Percentiles rank a stretch among this genome's conserved stretches.
These are phyloP conservation scores for Heliangelus exortis DNA, from an alignment of 2,797 vertebrate genomes.

Conservation along the genomic window DNA sequence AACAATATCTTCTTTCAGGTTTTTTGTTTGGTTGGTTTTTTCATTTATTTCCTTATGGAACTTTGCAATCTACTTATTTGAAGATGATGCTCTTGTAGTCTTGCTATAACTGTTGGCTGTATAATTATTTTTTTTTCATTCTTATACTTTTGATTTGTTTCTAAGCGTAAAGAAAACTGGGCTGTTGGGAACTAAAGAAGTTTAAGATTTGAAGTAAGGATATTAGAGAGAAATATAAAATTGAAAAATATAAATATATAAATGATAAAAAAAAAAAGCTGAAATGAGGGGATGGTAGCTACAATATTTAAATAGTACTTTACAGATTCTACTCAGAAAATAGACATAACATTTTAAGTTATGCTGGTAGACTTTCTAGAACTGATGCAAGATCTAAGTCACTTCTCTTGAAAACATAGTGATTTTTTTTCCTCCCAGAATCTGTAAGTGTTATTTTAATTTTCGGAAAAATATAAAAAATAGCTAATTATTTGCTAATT, in stretches of 20 bases:
- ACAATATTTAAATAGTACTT: background rate
- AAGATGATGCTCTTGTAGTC: background rate
- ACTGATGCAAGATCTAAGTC: background rate
- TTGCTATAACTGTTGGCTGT: accelerated
- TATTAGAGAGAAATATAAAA: background rate
- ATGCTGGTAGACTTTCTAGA: background rate
- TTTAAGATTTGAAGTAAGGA: background rate
- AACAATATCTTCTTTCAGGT: background rate
- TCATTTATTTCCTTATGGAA: background rate
- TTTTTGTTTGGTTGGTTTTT: background rate
- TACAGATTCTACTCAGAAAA: background rate
- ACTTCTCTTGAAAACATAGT: background rate
- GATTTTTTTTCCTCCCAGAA: background rate
- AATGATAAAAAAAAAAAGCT: background rate
- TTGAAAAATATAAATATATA: too few species aligned
- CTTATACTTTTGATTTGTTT: background rate
- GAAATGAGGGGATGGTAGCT: background rate
- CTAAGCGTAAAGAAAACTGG: background rate
- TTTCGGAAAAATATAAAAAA: background rate
- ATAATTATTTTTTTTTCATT: background rate
- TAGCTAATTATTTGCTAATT: background rate
- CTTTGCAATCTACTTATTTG: background rate
- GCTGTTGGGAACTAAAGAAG: background rate
- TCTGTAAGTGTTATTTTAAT: background rate
- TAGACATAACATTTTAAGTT: background rate